phyloP scores from a whole-genome alignment of 2,113 vertebrate genomes.

The Microtus richardsoni region DNA sequence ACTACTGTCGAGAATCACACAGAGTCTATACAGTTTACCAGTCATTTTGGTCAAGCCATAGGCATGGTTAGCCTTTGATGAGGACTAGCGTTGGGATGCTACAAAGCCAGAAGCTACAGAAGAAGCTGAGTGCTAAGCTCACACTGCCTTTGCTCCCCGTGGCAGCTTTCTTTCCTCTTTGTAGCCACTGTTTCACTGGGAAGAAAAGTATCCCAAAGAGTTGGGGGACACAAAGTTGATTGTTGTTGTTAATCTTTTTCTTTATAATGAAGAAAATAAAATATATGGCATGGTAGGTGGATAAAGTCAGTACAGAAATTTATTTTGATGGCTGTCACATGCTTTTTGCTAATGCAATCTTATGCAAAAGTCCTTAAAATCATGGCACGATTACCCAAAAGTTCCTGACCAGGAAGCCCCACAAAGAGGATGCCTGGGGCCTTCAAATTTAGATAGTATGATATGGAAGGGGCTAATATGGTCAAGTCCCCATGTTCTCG shows the following conservation, averaged over 20 bases:
- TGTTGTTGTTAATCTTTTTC: background rate
- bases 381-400: background rate
- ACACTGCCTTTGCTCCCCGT: background rate
- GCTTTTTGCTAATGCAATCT: slow-evolving; percentile 43
- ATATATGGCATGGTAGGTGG: background rate
- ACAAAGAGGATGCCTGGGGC: background rate
- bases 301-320: slow-evolving; percentile 52
- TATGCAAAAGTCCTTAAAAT: background rate
- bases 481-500: background rate
- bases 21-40: background rate
- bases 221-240: slow-evolving; percentile 7
- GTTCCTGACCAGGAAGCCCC: background rate
- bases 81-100: background rate
- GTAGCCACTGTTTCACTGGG: background rate
- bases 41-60: background rate
- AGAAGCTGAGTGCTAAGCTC: background rate
- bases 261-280: background rate
- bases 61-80: background rate
- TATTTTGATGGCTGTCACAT: slow-evolving; percentile 40
- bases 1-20: background rate
- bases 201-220: background rate
- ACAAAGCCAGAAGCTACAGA: background rate
- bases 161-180: background rate
- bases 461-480: background rate
- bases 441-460: background rate